Evolutionary conservation across 1,140 invertebrate genomes (phyloP).

Genomic region (Ceratitis capitata): DNA sequence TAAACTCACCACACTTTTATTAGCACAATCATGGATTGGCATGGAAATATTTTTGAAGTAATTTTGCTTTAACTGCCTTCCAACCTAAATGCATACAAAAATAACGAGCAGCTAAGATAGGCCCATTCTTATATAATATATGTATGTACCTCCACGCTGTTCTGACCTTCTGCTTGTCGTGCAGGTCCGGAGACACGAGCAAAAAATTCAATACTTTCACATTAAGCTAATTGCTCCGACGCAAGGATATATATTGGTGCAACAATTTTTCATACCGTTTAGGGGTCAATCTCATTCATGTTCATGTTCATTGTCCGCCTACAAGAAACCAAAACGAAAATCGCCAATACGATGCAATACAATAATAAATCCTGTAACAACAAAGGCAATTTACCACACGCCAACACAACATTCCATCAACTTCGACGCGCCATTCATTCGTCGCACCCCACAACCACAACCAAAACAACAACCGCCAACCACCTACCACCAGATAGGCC

Average conservation of each 20-base stretch:
- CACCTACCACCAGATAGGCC: not conserved
- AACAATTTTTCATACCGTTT: not conserved
- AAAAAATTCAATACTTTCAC: not conserved
- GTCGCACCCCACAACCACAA: no score
- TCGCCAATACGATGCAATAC: not conserved
- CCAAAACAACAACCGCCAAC: no score
- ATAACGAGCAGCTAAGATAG: no score
- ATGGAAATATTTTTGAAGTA: no score
- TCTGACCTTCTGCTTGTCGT: no score
- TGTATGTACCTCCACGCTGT: no score
- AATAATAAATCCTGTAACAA: not conserved
- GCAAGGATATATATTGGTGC: not conserved
- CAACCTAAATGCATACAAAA: no score
- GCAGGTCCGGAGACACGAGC: not conserved
- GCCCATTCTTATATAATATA: no score
- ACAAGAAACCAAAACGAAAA: not conserved
- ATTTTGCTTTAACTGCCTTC: no score
- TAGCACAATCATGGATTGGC: no score
- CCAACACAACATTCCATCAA: slow-evolving; percentile 17
- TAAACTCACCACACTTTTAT: no score
- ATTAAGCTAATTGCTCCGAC: not conserved
- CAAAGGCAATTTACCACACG: slow-evolving; percentile 17
- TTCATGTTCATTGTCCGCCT: slow-evolving; percentile 33
- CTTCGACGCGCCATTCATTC: no score
- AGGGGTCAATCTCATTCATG: not conserved